Evolutionary conservation across 2,797 vertebrate species (phyloP).

Genomic region (Hirundo rustica): DNA sequence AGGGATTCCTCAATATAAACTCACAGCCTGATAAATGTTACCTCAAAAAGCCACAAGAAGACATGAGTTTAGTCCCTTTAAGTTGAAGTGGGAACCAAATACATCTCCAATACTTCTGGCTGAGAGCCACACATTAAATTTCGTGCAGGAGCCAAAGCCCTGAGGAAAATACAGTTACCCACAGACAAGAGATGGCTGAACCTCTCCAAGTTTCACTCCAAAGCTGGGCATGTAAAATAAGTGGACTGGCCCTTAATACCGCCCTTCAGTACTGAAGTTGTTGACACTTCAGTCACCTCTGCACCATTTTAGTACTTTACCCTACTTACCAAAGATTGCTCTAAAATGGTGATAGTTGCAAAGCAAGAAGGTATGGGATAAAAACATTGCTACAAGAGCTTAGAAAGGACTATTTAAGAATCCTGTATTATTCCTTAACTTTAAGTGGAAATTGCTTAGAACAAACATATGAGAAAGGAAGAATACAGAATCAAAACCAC

Average conservation of each 20-base stretch:
- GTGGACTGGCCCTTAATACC: background rate
- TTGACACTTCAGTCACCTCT: background rate
- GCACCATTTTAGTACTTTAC: background rate
- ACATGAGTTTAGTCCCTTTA: background rate
- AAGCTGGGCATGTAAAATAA: background rate
- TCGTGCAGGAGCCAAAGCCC: background rate
- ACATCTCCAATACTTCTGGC: background rate
- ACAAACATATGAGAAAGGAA: background rate
- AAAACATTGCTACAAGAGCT: background rate
- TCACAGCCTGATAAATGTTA: background rate
- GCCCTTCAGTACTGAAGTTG: background rate
- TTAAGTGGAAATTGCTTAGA: background rate
- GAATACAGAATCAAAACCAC: background rate
- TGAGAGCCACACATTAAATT: background rate
- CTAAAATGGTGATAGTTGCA: background rate
- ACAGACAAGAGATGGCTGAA: background rate
- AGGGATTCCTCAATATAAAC: background rate
- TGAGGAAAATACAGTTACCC: background rate
- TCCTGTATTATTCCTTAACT: background rate
- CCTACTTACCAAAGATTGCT: background rate
- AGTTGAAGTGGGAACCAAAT: background rate
- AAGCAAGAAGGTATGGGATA: background rate
- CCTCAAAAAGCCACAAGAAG: background rate
- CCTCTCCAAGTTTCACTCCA: background rate
- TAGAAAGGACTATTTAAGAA: background rate